Evolutionary conservation across 2,113 vertebrate species (phyloP).

Genomic region (Aldabrachelys gigantea): DNA sequence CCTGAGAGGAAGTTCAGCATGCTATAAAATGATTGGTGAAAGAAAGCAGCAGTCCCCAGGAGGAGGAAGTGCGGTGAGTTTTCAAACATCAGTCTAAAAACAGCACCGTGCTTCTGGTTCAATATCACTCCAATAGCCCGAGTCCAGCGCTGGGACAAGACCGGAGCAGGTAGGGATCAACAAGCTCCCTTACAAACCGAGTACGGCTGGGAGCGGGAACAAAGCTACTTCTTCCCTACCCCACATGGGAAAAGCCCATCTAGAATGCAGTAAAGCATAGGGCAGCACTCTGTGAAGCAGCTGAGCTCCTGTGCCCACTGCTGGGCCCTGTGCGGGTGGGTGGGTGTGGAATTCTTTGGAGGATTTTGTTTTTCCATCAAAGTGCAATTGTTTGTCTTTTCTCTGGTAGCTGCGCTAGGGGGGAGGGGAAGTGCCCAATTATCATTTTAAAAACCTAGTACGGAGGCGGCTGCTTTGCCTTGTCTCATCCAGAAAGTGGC

Average conservation of each 20-base stretch:
- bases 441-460: rapidly evolving
- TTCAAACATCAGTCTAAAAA: not conserved
- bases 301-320: not conserved
- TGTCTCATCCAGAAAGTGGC: rapidly evolving
- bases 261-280: not conserved
- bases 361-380: not conserved
- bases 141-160: rapidly evolving
- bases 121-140: not conserved
- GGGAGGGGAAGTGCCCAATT: not conserved
- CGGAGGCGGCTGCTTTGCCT: not conserved
- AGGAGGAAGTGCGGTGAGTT: rapidly evolving
- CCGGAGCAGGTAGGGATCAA: rapidly evolving
- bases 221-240: rapidly evolving
- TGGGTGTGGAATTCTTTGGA: not conserved
- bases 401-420: rapidly evolving
- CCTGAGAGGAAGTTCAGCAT: rapidly evolving
- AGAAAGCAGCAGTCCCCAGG: rapidly evolving
- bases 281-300: not conserved
- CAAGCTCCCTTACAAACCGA: not conserved
- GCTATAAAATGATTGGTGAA: rapidly evolving
- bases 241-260: rapidly evolving
- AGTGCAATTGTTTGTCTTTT: rapidly evolving
- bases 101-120: rapidly evolving
- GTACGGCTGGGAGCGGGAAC: not conserved
- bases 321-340: not conserved